These are phyloP conservation scores for Trachelus stipa DNA, from an alignment of 2,888 invertebrate species.

Conservation along the genomic window DNA sequence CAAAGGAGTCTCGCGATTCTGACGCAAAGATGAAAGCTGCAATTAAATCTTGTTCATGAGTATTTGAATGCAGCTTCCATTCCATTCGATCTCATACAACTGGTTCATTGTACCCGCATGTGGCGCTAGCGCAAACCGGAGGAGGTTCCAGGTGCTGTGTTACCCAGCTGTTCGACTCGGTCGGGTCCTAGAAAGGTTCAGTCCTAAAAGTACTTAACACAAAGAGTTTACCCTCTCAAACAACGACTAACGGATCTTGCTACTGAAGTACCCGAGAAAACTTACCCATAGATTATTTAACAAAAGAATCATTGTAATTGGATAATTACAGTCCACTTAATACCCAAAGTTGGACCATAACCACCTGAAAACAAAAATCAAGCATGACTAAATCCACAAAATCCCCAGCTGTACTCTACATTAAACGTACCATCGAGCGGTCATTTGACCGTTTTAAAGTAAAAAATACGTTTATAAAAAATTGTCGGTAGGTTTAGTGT, in stretches of 20 bases:
- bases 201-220: not conserved
- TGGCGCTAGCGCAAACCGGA: slow-evolving; percentile 5
- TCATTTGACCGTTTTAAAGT: too few species aligned
- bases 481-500: too few species aligned
- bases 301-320: not conserved
- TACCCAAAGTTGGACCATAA: not conserved
- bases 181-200: not conserved
- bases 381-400: not conserved
- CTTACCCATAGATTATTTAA: not conserved
- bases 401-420: not conserved
- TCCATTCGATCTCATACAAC: not conserved
- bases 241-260: not conserved
- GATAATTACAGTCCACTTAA: not conserved
- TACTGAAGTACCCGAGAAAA: not conserved
- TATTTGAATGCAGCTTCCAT: not conserved
- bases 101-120: slow-evolving; percentile 4
- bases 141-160: not conserved
- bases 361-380: not conserved
- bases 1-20: not conserved
- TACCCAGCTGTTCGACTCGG: not conserved
- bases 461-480: too few species aligned
- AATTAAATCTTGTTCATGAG: not conserved
- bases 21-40: slow-evolving; percentile 2
- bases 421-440: too few species aligned
- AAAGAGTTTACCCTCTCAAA: not conserved